A percentile compares a stretch with the other conserved stretches of the same genome.
Evolutionary conservation across 2,888 invertebrate genomes (phyloP).

Genomic region (Calameuta idolon): DNA sequence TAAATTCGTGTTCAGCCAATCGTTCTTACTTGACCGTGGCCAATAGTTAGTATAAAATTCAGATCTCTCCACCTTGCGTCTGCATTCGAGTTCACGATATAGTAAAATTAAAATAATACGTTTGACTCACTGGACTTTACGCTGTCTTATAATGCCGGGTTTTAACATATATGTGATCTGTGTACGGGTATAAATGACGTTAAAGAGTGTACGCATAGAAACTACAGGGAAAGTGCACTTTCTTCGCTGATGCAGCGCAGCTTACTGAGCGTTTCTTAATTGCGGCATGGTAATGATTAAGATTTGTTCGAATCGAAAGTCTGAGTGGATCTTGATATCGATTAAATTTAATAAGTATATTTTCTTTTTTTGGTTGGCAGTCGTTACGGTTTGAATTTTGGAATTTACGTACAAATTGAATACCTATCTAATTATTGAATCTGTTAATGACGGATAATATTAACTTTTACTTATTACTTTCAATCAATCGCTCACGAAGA

Average conservation of each 20-base stretch:
- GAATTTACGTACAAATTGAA: background rate
- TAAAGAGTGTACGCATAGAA: constrained; percentile 38
- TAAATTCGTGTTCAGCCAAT: background rate
- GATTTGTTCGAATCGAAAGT: constrained; percentile 41
- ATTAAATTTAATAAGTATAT: background rate
- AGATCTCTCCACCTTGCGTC: background rate
- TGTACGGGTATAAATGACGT: constrained; percentile 15
- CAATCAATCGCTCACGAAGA: background rate
- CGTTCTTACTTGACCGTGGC: background rate
- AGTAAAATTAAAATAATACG: background rate
- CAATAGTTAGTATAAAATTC: background rate
- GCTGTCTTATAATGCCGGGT: background rate
- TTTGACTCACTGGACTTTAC: background rate
- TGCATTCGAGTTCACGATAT: background rate
- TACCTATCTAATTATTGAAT: background rate
- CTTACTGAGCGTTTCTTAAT: constrained; percentile 40
- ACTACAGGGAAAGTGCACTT: constrained; percentile 26
- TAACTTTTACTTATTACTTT: background rate
- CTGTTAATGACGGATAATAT: background rate
- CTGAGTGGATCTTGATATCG: background rate
- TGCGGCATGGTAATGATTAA: constrained; percentile 41
- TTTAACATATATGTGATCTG: background rate
- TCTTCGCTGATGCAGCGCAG: background rate
- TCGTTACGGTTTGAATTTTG: background rate
- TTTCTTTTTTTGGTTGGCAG: background rate